Evolutionary conservation across 2,797 vertebrate species (phyloP).

Genomic region (Loriculus beryllinus): DNA sequence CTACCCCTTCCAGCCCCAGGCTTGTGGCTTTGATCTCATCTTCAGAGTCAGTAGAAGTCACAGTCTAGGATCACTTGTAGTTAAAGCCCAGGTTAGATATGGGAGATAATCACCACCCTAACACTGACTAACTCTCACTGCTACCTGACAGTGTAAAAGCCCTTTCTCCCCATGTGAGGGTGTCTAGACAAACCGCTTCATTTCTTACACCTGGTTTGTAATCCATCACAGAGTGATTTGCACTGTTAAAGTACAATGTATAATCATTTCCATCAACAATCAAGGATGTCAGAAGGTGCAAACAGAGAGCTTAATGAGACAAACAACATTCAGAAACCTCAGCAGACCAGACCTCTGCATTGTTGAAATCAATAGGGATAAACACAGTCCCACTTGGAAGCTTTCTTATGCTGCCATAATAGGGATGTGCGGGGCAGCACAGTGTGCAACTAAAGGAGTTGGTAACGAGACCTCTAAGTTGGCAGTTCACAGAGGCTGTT

Average conservation of each 20-base stretch:
- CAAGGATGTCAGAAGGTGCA: not conserved
- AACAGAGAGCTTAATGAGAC: not conserved
- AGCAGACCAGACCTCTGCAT: not conserved
- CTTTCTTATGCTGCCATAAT: not conserved
- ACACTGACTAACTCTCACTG: not conserved
- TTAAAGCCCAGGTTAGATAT: not conserved
- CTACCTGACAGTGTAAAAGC: not conserved
- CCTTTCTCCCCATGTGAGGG: not conserved
- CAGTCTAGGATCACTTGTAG: not conserved
- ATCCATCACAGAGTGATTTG: not conserved
- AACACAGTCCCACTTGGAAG: not conserved
- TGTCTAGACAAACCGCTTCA: not conserved
- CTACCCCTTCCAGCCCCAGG: not conserved
- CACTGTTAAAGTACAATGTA: not conserved
- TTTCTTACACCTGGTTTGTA: not conserved
- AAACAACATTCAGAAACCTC: not conserved
- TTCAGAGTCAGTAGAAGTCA: not conserved
- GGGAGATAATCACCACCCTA: not conserved
- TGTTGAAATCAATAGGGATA: not conserved
- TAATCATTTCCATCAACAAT: not conserved
- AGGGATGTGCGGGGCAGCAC: not conserved
- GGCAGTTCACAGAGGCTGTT: not conserved
- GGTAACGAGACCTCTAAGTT: not conserved
- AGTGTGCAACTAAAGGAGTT: not conserved
- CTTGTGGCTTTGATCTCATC: not conserved